Evolutionary conservation across 2,113 vertebrate genomes (phyloP), one percentile per base, ranked within the genome.

Genomic region (Thunnus thynnus): DNA sequence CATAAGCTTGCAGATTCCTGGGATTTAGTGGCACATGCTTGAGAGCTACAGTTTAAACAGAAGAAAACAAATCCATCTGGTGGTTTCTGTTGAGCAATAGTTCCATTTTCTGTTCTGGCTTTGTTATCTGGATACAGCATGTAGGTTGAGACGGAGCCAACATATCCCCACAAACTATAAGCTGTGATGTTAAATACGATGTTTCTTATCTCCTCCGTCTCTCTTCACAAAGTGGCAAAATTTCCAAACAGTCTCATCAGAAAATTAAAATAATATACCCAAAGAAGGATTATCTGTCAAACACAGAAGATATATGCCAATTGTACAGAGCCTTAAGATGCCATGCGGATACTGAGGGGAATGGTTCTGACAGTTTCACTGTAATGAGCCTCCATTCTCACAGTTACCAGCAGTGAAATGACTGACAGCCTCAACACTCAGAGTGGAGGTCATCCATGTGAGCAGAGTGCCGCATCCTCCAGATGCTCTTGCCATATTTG

Each of bases 401-500:
- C 70, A 54, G 57, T 60, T 65, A 55, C 22, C 55, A 65, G 27
- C 57, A 55, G 64, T 3, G 32, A 63, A 47, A n/a, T 82, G 86
- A 85, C 64, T 73, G 87, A 90, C 82, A 83, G 78, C 62, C 69
- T 48, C 63, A 3, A 12, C 62, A 25, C 74, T 75, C 60, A 32
- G 63, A 54, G 70, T 71, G 83, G 87, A 80, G 86, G 73, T 87
- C 82, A 58, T 81, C 75, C 44, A 27, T 12, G 50, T 61, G 60
- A 73, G 70, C 36, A 2, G n/a, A 64, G 66, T 17, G 69, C 46
- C 22, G 17, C 83, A 55, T 65, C 67, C 67, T 80, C 78, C 86
- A 88, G 83, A 88, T 76, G 80, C 78, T 67, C 72, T 72, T 5
- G 17, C 65, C 75, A 63, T 74, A 67, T 73, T 78, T 73, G 62